Percentiles rank a stretch among this genome's conserved stretches.
Conservation (phyloP, 2,113 vertebrate species). For the Silurus glanis region DNA sequence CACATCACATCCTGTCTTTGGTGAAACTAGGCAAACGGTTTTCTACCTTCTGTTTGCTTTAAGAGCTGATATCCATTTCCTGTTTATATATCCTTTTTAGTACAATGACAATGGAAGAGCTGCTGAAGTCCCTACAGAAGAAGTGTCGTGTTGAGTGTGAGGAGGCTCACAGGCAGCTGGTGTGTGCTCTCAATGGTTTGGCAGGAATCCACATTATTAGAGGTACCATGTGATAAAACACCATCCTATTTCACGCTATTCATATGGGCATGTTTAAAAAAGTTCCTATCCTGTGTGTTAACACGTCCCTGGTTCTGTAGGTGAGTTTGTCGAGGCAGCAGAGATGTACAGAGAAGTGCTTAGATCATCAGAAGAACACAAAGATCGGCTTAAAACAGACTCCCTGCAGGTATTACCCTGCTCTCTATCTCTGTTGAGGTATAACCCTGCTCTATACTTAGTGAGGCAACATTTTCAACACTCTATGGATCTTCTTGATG, state of each 20-base stretch:
- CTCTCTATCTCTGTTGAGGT: constrained; percentile 10
- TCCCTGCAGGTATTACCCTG: constrained; percentile 84
- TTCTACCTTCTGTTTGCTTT: neutral
- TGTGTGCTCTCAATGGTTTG: constrained; percentile 95
- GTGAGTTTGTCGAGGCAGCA: constrained; percentile 80
- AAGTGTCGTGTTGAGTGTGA: constrained; percentile 97
- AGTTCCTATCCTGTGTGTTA: neutral
- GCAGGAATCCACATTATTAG: constrained; percentile 98
- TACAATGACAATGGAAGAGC: constrained; percentile 99
- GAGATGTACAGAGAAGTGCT: constrained; percentile 95
- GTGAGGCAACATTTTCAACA: neutral
- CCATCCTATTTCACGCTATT: neutral
- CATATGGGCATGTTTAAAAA: neutral
- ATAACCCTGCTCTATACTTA: constrained; percentile 25
- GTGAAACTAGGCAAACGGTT: neutral
- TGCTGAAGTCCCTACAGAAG: constrained; percentile 93
- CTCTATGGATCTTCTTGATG: neutral
- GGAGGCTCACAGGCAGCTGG: constrained; percentile 93
- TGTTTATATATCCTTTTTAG: constrained; percentile 61
- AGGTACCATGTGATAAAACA: constrained; percentile 72
- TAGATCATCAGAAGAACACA: constrained; percentile 96
- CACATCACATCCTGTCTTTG: neutral
- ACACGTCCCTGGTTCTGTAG: constrained; percentile 63
- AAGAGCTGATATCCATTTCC: neutral
- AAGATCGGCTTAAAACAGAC: constrained; percentile 93